These are phyloP conservation scores for Stomatorhinus ivindoensis DNA, from an alignment of 2,113 vertebrate species.

Conservation along the genomic window DNA sequence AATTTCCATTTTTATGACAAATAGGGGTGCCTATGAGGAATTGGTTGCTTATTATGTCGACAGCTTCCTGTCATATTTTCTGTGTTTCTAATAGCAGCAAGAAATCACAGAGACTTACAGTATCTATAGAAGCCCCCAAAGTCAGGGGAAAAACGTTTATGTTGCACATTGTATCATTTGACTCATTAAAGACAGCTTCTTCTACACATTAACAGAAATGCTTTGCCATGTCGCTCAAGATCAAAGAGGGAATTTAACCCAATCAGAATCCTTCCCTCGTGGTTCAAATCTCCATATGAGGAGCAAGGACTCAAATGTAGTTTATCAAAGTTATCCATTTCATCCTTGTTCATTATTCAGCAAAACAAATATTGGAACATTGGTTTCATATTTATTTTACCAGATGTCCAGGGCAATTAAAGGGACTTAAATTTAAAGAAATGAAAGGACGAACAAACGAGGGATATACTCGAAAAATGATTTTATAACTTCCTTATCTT, in stretches of 20 bases:
- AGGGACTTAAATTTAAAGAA: neutral
- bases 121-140: neutral
- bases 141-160: neutral
- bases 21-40: neutral
- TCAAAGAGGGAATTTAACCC: neutral
- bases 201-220: neutral
- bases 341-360: neutral
- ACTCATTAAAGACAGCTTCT: neutral
- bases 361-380: neutral
- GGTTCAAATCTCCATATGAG: neutral
- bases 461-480: neutral
- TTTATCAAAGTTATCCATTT: neutral
- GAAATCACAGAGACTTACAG: neutral
- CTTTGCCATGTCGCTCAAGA: neutral
- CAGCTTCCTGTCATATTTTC: neutral
- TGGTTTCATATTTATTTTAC: conserved; percentile 9
- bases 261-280: neutral
- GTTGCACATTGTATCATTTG: neutral
- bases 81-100: neutral
- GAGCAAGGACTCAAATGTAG: neutral
- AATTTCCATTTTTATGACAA: neutral
- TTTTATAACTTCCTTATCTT: conserved; percentile 1
- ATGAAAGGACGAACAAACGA: neutral
- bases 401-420: neutral
- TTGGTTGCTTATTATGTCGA: neutral